These are phyloP conservation scores for Drosophila sturtevanti DNA, from an alignment of 1,140 invertebrate species.

Conservation along the genomic window DNA sequence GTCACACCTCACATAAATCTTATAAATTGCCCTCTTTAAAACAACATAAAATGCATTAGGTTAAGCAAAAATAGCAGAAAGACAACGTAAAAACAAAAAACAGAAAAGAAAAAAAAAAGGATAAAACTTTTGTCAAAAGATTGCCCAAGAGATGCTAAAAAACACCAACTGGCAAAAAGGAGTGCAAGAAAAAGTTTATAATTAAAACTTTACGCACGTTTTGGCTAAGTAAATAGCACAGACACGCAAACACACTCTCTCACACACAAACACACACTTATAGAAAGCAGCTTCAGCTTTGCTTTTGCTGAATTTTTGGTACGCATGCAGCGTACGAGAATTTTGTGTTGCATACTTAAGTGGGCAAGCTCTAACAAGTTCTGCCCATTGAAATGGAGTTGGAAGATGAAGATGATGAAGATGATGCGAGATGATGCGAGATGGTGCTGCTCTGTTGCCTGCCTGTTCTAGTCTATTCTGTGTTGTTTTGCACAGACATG, in stretches of 20 bases:
- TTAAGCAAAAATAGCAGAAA: not conserved
- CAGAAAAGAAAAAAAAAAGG: not conserved
- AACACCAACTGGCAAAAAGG: slow-evolving; percentile 19
- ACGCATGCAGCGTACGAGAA: slow-evolving; percentile 64
- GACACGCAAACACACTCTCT: slow-evolving; percentile 29
- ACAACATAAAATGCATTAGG: slow-evolving; percentile 48
- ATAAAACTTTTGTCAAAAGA: slow-evolving; percentile 6
- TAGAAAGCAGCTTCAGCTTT: slow-evolving; percentile 39
- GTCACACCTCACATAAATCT: slow-evolving; percentile 46
- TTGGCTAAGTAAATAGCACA: slow-evolving; percentile 75
- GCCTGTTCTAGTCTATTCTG: not conserved
- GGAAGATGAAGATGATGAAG: slow-evolving; percentile 4
- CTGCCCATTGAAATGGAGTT: not conserved
- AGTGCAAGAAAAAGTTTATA: slow-evolving; percentile 68
- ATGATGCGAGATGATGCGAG: too few relatives aligned
- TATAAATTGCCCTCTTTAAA: slow-evolving; percentile 55
- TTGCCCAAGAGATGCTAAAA: slow-evolving; percentile 15
- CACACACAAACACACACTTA: slow-evolving; percentile 18
- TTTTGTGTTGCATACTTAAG: slow-evolving; percentile 77
- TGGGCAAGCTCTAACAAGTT: slow-evolving; percentile 35
- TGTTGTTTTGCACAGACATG: not conserved
- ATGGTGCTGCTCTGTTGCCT: not conserved
- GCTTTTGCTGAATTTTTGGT: slow-evolving; percentile 54
- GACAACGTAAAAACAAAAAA: too few relatives aligned
- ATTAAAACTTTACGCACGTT: slow-evolving; percentile 80